Conservation (phyloP, 2,888 invertebrate genomes). For the Melinaea marsaeus region DNA sequence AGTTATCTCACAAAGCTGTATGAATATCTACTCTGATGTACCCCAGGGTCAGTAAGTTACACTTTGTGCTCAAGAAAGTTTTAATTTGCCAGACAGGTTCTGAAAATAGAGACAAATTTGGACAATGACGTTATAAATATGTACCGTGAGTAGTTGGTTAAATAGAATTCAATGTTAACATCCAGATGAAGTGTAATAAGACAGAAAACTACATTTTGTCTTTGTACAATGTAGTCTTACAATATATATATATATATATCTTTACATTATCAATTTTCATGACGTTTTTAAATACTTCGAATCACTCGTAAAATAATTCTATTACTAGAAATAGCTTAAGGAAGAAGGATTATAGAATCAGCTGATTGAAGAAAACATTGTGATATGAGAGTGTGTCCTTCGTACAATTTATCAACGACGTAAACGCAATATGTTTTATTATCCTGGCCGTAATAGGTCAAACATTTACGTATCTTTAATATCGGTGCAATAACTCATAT, state of each 20-base stretch:
- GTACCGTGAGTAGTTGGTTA: background rate
- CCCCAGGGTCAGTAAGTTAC: conserved; percentile 20
- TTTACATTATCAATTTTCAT: too few relatives aligned
- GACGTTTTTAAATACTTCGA: too few relatives aligned
- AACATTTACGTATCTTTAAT: conserved; percentile 49
- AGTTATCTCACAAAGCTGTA: conserved; percentile 28
- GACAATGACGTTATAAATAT: conserved; percentile 13
- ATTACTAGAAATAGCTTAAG: background rate
- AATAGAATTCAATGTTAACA: too few relatives aligned
- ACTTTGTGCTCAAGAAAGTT: conserved; percentile 30
- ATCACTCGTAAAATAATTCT: too few relatives aligned
- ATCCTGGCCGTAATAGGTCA: conserved; percentile 35
- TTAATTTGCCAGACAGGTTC: conserved; percentile 25
- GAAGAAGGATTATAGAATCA: too few relatives aligned
- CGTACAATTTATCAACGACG: conserved; percentile 14
- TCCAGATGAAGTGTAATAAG: too few relatives aligned
- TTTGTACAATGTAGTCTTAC: too few relatives aligned
- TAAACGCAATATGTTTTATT: conserved; percentile 34
- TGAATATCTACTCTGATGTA: conserved; percentile 19
- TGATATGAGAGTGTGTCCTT: too few relatives aligned
- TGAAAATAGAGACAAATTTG: conserved; percentile 22
- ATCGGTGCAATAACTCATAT: conserved; percentile 31
- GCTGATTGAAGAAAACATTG: too few relatives aligned
- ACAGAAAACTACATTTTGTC: too few relatives aligned
- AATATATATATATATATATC: too few relatives aligned